Evolutionary conservation across 2,113 vertebrate genomes (phyloP).

Genomic region (Zosterops japonicus): DNA sequence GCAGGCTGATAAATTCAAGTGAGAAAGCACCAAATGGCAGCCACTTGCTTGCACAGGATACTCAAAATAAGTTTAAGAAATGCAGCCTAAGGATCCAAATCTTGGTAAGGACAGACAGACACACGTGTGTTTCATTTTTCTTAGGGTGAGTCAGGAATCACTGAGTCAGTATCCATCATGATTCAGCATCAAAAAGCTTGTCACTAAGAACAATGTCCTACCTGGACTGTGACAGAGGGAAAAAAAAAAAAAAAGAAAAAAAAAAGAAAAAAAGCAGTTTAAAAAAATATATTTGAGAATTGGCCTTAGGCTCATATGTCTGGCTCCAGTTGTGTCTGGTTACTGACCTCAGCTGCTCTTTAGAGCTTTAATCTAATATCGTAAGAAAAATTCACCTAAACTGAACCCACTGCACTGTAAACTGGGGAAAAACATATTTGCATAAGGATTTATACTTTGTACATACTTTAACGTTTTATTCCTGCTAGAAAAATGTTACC

Average conservation of each 20-base stretch:
- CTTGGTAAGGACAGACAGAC: background rate
- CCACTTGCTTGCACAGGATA: background rate
- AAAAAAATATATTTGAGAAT: background rate
- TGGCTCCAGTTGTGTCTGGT: background rate
- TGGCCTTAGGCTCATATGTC: background rate
- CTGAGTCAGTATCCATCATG: background rate
- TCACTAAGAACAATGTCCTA: background rate
- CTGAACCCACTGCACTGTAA: background rate
- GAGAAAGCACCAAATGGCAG: background rate
- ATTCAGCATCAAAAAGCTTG: background rate
- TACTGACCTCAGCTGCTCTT: background rate
- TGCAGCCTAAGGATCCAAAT: background rate
- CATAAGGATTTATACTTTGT: background rate
- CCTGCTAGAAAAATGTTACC: background rate
- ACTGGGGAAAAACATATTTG: background rate
- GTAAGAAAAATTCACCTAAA: background rate
- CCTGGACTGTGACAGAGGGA: background rate
- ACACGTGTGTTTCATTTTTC: background rate
- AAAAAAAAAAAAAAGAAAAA: background rate
- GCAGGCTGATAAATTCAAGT: background rate
- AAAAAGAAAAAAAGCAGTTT: background rate
- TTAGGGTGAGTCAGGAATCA: background rate
- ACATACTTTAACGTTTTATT: background rate
- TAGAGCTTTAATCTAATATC: background rate
- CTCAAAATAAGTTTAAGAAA: background rate